phyloP scores from a whole-genome alignment of 2,113 vertebrate genomes.

The Trinectes maculatus region DNA sequence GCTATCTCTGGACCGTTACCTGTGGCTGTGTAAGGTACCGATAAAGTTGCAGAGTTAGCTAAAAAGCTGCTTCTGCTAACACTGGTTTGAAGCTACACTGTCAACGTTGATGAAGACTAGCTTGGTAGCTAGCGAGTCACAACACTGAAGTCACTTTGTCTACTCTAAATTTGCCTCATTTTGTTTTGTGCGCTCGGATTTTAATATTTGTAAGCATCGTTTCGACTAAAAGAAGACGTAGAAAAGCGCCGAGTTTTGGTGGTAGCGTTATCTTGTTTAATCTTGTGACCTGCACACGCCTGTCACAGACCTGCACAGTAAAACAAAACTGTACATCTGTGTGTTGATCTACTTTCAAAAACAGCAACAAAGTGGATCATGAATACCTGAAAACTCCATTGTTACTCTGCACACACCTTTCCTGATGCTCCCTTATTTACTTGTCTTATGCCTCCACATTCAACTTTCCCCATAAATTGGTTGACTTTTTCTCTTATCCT shows the following conservation, averaged over 20 bases:
- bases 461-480: not conserved
- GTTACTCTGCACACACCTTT: not conserved
- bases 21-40: fast-evolving
- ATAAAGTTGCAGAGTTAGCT: not conserved
- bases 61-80: not conserved
- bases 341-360: too few species aligned
- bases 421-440: not conserved
- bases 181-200: not conserved
- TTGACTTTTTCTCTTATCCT: not conserved
- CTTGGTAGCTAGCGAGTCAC: conserved; percentile 34
- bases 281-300: conserved; percentile 43
- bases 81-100: not conserved
- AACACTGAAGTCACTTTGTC: conserved; percentile 18
- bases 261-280: not conserved
- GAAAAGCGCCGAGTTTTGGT: not conserved
- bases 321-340: too few species aligned
- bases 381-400: too few species aligned
- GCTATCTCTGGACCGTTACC: not conserved
- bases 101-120: conserved; percentile 50
- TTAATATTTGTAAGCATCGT: too few species aligned
- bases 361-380: not conserved
- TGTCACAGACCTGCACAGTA: conserved; percentile 4
- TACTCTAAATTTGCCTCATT: not conserved
- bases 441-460: not conserved
- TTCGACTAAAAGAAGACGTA: not conserved